Evolutionary conservation across 2,113 vertebrate species (phyloP), one percentile per base, ranked within the genome.

Genomic region (Gallinago paraguaiae): DNA sequence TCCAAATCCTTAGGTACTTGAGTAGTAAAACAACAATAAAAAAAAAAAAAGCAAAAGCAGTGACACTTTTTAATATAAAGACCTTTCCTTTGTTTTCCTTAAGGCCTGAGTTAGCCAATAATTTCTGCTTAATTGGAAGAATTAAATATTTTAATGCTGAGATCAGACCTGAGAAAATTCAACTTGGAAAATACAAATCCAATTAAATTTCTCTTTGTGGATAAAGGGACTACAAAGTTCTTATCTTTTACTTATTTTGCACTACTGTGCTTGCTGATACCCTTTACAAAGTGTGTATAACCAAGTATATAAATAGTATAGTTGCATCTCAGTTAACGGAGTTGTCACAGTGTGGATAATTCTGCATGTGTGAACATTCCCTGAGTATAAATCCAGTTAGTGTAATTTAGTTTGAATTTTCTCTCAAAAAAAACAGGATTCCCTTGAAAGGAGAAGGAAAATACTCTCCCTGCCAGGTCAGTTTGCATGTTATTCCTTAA

Each of bases 401-500:
- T 64, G 25, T 69, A 61, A 86, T 71, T 88, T 27, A 92, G 78
- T 84, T 85, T 61, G 64, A 69, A 84, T 96, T 97, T 95, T 77
- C 28, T 96, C 48, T 82, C 81, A 50, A 24, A 94, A 86, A 86
- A 95, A 90, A 31, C 45, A 91, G 54, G 76, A 87, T 92, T 86
- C 39, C 28, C 46, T 90, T 75, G 64, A 92, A 84, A 96, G 33
- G 65, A 83, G 53, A 71, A 82, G 74, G 57, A 79, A 92, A 92
- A 90, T 75, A 85, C 5, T 85, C 81, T 92, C 54, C 24, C 85
- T 96, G 90, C 61, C 81, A 82, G 68, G 28, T 61, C 43, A 45
- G 45, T 96, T 95, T 93, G 48, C 83, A 79, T 95, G 45, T 88
- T 97, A 91, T 88, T 95, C 65, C 86, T 92, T 95, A 90, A 96